Conservation (phyloP, 2,113 vertebrate species). For the Pica pica region DNA sequence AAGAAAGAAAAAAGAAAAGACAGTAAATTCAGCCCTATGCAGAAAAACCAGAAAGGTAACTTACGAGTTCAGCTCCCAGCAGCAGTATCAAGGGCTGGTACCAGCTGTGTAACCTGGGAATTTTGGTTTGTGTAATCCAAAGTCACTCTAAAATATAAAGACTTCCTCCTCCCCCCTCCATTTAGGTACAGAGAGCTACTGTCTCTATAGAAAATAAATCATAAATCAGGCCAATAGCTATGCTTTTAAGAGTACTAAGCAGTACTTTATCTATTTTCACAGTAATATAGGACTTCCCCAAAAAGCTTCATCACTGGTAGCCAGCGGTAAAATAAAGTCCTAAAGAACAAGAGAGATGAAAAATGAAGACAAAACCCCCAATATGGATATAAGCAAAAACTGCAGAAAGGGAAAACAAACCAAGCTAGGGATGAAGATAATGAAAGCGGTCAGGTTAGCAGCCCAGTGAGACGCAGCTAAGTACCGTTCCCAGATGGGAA, state of each 20-base stretch:
- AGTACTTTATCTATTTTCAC: neutral
- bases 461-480: neutral
- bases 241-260: neutral
- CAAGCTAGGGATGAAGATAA: slow-evolving; percentile 34
- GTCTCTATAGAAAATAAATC: neutral
- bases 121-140: neutral
- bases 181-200: neutral
- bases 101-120: neutral
- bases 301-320: neutral
- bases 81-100: neutral
- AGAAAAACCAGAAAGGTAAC: neutral
- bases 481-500: neutral
- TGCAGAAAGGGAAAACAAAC: neutral
- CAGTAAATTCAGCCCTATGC: neutral
- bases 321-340: neutral
- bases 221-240: neutral
- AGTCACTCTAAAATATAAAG: neutral
- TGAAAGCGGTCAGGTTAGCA: neutral
- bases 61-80: neutral
- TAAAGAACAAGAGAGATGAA: neutral
- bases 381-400: neutral
- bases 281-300: neutral
- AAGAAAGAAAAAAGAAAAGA: neutral
- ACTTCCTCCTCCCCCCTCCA: neutral
- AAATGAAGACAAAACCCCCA: neutral